phyloP scores from a whole-genome alignment of 2,113 vertebrate species.

The Callaeas wilsoni region DNA sequence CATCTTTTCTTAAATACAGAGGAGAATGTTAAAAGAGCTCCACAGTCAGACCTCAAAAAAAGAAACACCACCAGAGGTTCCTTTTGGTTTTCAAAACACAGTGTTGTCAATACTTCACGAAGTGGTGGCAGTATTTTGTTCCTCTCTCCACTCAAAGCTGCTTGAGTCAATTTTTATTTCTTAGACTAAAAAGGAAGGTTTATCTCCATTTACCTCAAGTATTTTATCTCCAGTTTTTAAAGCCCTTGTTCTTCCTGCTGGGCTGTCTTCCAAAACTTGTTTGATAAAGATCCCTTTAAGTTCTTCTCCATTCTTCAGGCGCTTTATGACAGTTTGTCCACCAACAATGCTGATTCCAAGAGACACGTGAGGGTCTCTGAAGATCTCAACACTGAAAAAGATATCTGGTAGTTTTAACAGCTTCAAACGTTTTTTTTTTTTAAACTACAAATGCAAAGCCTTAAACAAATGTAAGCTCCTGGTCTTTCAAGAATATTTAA shows the following conservation, averaged over 20 bases:
- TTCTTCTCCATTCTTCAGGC: conserved; percentile 93
- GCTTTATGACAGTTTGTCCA: conserved; percentile 90
- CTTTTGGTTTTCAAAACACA: background rate
- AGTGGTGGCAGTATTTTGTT: background rate
- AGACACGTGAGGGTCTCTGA: conserved; percentile 80
- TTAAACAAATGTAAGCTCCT: background rate
- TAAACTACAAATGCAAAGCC: background rate
- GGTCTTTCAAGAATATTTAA: conserved; percentile 19
- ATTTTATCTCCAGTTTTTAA: conserved; percentile 99
- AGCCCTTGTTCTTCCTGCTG: conserved; percentile 80
- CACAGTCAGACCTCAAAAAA: background rate
- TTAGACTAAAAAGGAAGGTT: background rate
- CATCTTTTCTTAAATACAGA: background rate
- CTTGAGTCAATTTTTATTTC: background rate
- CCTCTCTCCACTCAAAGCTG: background rate
- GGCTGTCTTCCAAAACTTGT: conserved; percentile 89
- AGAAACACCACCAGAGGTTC: background rate
- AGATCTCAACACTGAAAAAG: conserved; percentile 86
- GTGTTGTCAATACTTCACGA: background rate
- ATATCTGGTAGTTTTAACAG: background rate
- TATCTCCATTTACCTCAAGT: conserved; percentile 82
- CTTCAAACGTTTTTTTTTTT: background rate
- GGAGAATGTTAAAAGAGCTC: background rate
- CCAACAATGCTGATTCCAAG: conserved; percentile 99
- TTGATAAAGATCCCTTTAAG: conserved; percentile 98